These are phyloP conservation scores for Drosophila simulans DNA, from an alignment of 1,140 invertebrate species.

Conservation along the genomic window DNA sequence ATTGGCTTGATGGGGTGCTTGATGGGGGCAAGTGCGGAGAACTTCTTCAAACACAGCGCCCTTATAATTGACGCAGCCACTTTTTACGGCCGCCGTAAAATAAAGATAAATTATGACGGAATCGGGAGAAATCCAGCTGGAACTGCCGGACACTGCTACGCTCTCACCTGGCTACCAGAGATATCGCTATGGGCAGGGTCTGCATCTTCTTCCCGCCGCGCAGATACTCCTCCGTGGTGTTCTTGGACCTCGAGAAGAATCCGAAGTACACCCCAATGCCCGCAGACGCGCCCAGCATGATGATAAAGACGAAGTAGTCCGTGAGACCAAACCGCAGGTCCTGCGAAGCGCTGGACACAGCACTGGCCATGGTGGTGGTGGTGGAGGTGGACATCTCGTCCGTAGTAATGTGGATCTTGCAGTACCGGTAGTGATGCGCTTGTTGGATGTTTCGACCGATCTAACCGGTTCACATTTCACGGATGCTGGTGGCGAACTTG, in stretches of 20 bases:
- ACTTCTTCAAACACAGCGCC: neutral
- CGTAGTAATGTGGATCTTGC: neutral
- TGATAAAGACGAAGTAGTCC: slow-evolving; percentile 87
- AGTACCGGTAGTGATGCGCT: neutral
- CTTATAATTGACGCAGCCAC: slow-evolving; percentile 29
- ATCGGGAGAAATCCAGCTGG: slow-evolving; percentile 22
- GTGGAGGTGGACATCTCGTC: slow-evolving; percentile 35
- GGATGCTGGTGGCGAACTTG: slow-evolving; percentile 40
- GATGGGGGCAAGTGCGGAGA: neutral
- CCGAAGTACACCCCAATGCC: slow-evolving; percentile 89
- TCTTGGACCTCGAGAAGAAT: slow-evolving; percentile 82
- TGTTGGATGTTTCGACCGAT: neutral
- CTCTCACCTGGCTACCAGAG: slow-evolving; percentile 87
- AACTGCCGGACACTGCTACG: slow-evolving; percentile 10
- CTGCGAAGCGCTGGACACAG: slow-evolving; percentile 2
- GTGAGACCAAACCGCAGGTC: slow-evolving; percentile 83
- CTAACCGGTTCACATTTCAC: slow-evolving; percentile 18
- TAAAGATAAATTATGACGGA: slow-evolving; percentile 12
- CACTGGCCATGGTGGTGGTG: slow-evolving; percentile 14
- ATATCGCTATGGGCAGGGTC: slow-evolving; percentile 88
- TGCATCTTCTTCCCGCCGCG: slow-evolving; percentile 88
- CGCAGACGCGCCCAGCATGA: slow-evolving; percentile 87
- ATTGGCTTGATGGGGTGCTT: neutral
- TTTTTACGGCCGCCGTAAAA: slow-evolving; percentile 11
- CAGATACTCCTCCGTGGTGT: slow-evolving; percentile 86